Conservation (phyloP, 2,113 vertebrate genomes). For the Cariama cristata region DNA sequence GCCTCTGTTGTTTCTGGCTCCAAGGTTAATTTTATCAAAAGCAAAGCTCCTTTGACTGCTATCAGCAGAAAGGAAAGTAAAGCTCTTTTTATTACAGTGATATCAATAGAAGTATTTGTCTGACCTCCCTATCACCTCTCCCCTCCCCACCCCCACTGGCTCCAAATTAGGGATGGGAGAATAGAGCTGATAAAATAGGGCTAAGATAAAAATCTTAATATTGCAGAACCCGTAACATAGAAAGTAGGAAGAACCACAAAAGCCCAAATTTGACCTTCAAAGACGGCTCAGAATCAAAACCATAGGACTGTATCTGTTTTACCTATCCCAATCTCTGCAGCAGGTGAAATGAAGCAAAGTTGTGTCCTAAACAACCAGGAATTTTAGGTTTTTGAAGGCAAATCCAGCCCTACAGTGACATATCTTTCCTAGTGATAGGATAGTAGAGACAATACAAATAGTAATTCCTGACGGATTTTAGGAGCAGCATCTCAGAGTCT, state of each 20-base stretch:
- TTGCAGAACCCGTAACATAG: neutral
- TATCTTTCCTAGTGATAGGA: neutral
- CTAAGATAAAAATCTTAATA: constrained; percentile 62
- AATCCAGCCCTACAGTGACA: neutral
- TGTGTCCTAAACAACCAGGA: neutral
- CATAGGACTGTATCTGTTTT: neutral
- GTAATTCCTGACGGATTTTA: neutral
- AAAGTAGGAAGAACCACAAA: constrained; percentile 14
- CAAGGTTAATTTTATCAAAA: constrained; percentile 70
- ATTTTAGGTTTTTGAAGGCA: neutral
- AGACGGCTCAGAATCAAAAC: constrained; percentile 1
- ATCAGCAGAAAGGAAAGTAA: constrained; percentile 59
- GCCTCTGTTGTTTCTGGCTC: constrained; percentile 60
- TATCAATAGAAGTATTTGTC: constrained; percentile 58
- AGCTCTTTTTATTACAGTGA: constrained; percentile 65
- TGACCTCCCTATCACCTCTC: constrained; percentile 44
- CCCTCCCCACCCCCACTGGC: constrained; percentile 11
- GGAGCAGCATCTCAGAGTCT: neutral
- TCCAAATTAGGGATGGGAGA: constrained; percentile 41
- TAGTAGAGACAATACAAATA: neutral
- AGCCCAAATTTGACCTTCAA: constrained; percentile 27
- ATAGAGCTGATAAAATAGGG: constrained; percentile 24
- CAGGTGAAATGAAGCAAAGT: neutral
- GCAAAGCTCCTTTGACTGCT: constrained; percentile 62
- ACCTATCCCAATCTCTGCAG: neutral